A percentile compares a stretch with the other conserved stretches of the same genome.
Conservation (phyloP, 2,888 invertebrate genomes). For the Brenthis daphne region DNA sequence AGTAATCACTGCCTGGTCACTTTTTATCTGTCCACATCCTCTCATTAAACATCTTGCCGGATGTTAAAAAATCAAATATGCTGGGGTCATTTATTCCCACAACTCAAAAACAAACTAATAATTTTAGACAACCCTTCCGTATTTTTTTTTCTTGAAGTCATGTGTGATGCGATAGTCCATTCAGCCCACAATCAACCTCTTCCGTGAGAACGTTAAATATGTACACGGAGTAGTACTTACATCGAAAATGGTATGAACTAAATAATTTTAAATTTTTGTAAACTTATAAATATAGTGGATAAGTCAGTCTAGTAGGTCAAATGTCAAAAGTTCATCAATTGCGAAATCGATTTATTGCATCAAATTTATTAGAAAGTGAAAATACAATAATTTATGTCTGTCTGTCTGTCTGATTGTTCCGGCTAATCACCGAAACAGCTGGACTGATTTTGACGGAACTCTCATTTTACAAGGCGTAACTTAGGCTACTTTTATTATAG, state of each 20-base stretch:
- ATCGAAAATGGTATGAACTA: slow-evolving; percentile 22
- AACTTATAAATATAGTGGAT: neutral
- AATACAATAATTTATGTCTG: too few relatives aligned
- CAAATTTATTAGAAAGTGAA: too few relatives aligned
- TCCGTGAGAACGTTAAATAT: slow-evolving; percentile 79
- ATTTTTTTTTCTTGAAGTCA: slow-evolving; percentile 62
- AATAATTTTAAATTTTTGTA: neutral
- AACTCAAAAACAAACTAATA: slow-evolving; percentile 76
- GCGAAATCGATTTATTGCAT: too few relatives aligned
- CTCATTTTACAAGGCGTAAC: too few relatives aligned
- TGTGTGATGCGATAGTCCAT: slow-evolving; percentile 60
- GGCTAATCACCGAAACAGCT: too few relatives aligned
- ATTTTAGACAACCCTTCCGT: slow-evolving; percentile 78
- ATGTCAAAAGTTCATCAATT: neutral
- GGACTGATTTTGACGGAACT: too few relatives aligned
- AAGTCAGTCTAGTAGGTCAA: neutral
- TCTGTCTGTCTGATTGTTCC: too few relatives aligned
- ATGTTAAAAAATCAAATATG: slow-evolving; percentile 63
- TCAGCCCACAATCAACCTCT: slow-evolving; percentile 74
- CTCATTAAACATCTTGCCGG: slow-evolving; percentile 77
- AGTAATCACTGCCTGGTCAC: slow-evolving; percentile 58
- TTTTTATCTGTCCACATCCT: slow-evolving; percentile 68
- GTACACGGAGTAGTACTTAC: slow-evolving; percentile 64
- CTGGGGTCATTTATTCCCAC: slow-evolving; percentile 79
- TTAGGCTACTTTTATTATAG: too few relatives aligned